Evolutionary conservation across 2,888 invertebrate genomes (phyloP).

Genomic region (Marronus borbonicus): DNA sequence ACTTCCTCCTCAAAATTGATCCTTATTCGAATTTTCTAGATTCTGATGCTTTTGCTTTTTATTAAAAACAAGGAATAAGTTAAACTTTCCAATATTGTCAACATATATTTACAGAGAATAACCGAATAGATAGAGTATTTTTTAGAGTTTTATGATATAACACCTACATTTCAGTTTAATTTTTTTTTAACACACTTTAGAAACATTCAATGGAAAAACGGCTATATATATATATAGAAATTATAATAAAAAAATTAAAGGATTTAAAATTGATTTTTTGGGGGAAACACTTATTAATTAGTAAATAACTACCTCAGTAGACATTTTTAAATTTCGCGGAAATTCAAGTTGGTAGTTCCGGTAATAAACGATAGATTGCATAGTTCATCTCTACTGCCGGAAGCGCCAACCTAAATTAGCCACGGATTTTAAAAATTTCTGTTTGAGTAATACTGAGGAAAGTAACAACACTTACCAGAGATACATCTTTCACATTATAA

Average conservation of each 20-base stretch:
- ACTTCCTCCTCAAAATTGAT: no score
- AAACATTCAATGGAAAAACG: constrained; percentile 16
- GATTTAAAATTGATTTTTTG: background rate
- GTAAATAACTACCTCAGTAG: no score
- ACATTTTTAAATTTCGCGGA: no score
- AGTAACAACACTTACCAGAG: background rate
- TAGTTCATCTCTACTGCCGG: no score
- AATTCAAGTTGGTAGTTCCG: no score
- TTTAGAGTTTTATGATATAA: constrained; percentile 30
- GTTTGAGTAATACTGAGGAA: background rate
- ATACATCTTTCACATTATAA: background rate
- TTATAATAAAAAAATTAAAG: background rate
- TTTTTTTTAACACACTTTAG: constrained; percentile 23
- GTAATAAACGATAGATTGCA: no score
- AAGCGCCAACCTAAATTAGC: no score
- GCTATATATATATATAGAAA: constrained; percentile 10
- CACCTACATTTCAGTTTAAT: constrained; percentile 19
- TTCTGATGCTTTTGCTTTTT: no score
- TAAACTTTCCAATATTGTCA: constrained; percentile 18
- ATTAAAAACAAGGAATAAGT: background rate
- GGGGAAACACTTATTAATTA: background rate
- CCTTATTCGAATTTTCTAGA: no score
- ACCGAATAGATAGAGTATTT: constrained; percentile 27
- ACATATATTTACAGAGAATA: constrained; percentile 20
- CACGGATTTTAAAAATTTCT: no score